phyloP scores from a whole-genome alignment of 2,888 invertebrate species.

The Pherbina coryleti region DNA sequence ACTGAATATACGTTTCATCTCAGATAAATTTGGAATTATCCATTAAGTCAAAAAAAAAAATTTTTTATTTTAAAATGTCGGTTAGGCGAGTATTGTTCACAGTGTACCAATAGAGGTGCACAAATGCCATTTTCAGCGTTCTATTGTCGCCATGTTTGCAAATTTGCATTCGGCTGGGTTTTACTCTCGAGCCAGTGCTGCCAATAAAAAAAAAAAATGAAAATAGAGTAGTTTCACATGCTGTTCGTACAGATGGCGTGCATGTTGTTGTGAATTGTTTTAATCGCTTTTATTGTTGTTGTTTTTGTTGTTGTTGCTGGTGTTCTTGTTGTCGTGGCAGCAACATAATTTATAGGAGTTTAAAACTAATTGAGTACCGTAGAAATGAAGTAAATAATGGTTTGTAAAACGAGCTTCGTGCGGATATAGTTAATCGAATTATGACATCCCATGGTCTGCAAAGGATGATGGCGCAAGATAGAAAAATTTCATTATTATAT shows the following conservation, averaged over 20 bases:
- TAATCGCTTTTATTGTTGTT: background rate
- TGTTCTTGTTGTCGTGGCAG: background rate
- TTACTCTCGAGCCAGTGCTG: background rate
- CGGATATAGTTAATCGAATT: slow-evolving; percentile 1
- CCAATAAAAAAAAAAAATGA: background rate
- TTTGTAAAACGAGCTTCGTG: background rate
- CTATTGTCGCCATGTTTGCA: background rate
- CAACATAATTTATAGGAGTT: slow-evolving; percentile 1
- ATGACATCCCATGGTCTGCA: background rate
- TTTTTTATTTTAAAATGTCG: too few species aligned
- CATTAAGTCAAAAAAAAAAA: too few species aligned
- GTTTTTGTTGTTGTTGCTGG: background rate
- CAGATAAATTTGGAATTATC: too few species aligned
- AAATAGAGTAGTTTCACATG: slow-evolving; percentile 7
- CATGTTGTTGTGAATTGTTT: background rate
- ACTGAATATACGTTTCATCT: too few species aligned
- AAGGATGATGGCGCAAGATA: background rate
- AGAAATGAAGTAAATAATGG: background rate
- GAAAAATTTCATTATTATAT: background rate
- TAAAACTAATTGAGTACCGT: slow-evolving; percentile 24
- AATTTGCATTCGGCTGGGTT: too few species aligned
- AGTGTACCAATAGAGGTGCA: too few species aligned
- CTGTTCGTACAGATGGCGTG: background rate
- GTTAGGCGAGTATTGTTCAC: too few species aligned
- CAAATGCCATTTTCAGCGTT: background rate